Evolutionary conservation across 2,797 vertebrate species (phyloP), one percentile per base, ranked within the genome.

Genomic region (Acomys russatus): DNA sequence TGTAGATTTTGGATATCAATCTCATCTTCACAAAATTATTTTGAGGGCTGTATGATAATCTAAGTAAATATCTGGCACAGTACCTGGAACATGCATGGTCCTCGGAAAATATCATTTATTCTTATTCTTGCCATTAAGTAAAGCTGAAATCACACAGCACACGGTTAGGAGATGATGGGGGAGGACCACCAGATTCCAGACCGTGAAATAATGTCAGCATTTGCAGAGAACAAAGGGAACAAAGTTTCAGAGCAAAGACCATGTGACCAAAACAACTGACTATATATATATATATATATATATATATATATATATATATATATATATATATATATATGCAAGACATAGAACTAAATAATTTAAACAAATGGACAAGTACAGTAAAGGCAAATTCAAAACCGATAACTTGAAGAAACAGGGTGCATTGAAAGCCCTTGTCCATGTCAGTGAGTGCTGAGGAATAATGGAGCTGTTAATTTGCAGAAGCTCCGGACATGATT

Each of bases 21-120:
- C 38, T 84, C 88, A 96, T 93, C 56, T 80, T 91, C 35, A 76
- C 56, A 28, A 93, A 79, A 9, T 91, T 93, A 88, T 91, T 94
- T 76, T 28, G 11, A 9, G 17, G 18, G 88, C 89, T 91, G 77
- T 95, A 68, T 90, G 86, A 95, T 35, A 79, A 77, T 92, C 1
- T 28, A 76, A 9, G 30, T 92, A 96, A 79, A 70, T 11, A 51
- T 92, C 77, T 90, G 54, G 92, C 44, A 73, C 33, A 71, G 38
- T 64, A 30, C 28, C 85, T 93, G n/a, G 15, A n/a, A 73, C 44
- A 49, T 80, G 30, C 77, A 84, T 74, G n/a, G 28, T 86, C 18
- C 12, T 78, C 33, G 88, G 61, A 86, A 68, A 92, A 30, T 54
- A 85, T 74, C 44, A 35, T 18, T 38, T n/a, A 35, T 95, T 59